Conservation (phyloP, 2,888 invertebrate species). For the Hirtodrosophila cameraria region DNA sequence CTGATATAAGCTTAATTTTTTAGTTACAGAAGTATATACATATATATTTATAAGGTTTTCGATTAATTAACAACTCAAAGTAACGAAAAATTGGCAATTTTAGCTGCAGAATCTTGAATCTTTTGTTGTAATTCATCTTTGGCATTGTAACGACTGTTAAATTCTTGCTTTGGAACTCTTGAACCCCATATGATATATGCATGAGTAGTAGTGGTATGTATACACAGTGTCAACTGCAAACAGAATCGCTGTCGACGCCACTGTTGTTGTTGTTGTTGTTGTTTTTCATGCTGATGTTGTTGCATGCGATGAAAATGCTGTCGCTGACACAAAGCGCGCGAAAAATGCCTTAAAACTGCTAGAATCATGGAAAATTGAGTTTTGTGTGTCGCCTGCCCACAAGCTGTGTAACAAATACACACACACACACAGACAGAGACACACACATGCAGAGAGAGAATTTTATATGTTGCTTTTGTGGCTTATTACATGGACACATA, state of each 20-base stretch:
- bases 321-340: constrained; percentile 58
- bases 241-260: constrained; percentile 61
- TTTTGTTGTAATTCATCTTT: too few relatives aligned
- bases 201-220: constrained; percentile 19
- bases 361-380: constrained; percentile 51
- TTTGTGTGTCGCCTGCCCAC: constrained; percentile 20
- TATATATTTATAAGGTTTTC: too few relatives aligned
- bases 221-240: constrained; percentile 65
- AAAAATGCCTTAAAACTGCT: constrained; percentile 44
- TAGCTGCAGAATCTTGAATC: too few relatives aligned
- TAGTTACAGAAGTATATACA: too few relatives aligned
- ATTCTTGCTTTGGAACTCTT: constrained; percentile 14
- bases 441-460: constrained; percentile 1
- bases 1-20: too few relatives aligned
- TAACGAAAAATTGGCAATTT: too few relatives aligned
- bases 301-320: constrained; percentile 38
- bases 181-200: constrained; percentile 29
- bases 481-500: constrained; percentile 50
- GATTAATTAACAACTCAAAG: too few relatives aligned
- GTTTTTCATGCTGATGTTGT: constrained; percentile 1
- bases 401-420: constrained; percentile 12
- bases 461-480: constrained; percentile 20
- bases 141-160: too few relatives aligned
- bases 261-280: constrained; percentile 27
- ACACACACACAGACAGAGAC: constrained; percentile 7